Conservation (phyloP, 2,888 invertebrate species). For the Lasioglossum villosulum region DNA sequence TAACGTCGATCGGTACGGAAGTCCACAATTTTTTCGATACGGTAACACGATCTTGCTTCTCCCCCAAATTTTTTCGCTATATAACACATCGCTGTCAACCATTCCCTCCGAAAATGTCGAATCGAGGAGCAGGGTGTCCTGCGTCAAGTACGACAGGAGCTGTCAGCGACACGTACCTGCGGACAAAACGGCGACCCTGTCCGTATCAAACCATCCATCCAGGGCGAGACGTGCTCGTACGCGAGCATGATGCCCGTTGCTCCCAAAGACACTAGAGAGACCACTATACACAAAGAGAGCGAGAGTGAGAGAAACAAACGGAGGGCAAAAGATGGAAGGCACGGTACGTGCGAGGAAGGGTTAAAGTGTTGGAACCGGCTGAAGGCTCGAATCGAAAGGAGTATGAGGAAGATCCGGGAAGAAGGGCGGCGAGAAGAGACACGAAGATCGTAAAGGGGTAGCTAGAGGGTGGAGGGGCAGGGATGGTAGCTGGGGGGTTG, state of each 20-base stretch:
- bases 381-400: conserved; percentile 64
- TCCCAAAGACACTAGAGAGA: background rate
- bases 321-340: background rate
- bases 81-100: background rate
- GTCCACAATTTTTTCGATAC: background rate
- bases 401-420: conserved; percentile 71
- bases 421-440: conserved; percentile 71
- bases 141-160: conserved; percentile 60
- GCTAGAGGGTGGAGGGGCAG: conserved; percentile 38
- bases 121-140: conserved; percentile 23
- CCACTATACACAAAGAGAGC: background rate
- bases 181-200: conserved; percentile 76
- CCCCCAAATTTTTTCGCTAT: background rate
- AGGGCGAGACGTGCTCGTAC: conserved; percentile 50
- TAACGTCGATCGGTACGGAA: background rate
- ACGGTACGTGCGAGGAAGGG: conserved; percentile 61
- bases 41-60: background rate
- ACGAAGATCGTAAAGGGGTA: conserved; percentile 62
- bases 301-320: background rate
- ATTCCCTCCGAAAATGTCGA: conserved; percentile 24
- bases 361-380: conserved; percentile 66
- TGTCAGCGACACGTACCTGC: conserved; percentile 74
- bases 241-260: background rate
- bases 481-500: conserved; percentile 45
- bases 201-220: conserved; percentile 75